phyloP scores from a whole-genome alignment of 2,797 vertebrate species.

The Capromys pilorides region DNA sequence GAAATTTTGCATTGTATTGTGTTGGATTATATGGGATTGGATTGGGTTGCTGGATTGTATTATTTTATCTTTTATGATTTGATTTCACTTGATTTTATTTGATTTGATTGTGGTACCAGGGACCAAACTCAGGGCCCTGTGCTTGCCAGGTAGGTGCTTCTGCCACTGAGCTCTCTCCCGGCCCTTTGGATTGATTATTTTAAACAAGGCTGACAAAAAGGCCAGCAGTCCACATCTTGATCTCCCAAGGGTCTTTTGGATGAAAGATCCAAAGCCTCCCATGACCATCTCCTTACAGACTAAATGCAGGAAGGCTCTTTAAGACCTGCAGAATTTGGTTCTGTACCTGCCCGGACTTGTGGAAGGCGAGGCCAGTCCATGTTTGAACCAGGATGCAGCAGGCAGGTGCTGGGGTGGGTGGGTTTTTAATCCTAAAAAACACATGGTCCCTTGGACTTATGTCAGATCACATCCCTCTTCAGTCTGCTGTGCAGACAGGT shows the following conservation, averaged over 20 bases:
- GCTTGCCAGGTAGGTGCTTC: no score
- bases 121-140: no score
- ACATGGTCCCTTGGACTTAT: not conserved
- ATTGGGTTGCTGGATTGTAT: no score
- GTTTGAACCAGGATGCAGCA: not conserved
- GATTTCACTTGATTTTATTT: no score
- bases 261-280: not conserved
- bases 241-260: not conserved
- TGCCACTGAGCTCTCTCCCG: no score
- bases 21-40: no score
- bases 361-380: not conserved
- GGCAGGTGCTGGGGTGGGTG: not conserved
- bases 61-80: no score
- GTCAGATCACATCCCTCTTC: not conserved
- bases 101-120: no score
- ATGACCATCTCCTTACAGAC: not conserved
- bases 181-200: not conserved
- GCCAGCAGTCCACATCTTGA: not conserved
- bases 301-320: not conserved
- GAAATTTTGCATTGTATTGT: no score
- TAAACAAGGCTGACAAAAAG: constrained; percentile 1
- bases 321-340: not conserved
- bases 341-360: not conserved
- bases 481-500: not conserved
- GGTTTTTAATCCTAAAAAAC: not conserved